Conservation (phyloP, 1,140 invertebrate species). For the Trypoxylus dichotomus region DNA sequence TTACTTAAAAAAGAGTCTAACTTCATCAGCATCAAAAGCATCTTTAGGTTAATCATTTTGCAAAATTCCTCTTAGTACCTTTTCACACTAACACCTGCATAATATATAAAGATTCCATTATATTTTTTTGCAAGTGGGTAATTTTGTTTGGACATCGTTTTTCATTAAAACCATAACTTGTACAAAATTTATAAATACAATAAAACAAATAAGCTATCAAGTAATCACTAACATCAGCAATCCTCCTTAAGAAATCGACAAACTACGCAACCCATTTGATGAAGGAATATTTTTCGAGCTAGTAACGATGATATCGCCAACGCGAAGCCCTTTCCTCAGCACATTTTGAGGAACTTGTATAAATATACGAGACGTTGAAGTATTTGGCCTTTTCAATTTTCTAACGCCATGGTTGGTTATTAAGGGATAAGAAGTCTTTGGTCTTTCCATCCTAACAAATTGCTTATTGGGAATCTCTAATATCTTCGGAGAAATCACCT, state of each 20-base stretch:
- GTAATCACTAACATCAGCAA: background rate
- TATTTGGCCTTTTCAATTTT: slow-evolving; percentile 34
- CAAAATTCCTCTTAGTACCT: too few species aligned
- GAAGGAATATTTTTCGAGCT: slow-evolving; percentile 2
- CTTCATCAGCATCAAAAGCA: too few species aligned
- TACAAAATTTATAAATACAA: too few species aligned
- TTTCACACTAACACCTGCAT: too few species aligned
- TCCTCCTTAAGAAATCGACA: slow-evolving; percentile 38
- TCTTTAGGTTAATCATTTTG: too few species aligned
- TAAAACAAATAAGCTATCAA: too few species aligned
- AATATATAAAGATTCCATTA: too few species aligned
- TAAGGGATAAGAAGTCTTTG: slow-evolving; percentile 42
- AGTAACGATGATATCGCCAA: slow-evolving; percentile 36
- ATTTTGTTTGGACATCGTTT: too few species aligned
- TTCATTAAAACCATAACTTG: too few species aligned
- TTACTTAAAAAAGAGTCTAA: too few species aligned
- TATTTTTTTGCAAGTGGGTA: too few species aligned
- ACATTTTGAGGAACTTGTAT: slow-evolving; percentile 44
- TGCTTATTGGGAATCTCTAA: background rate
- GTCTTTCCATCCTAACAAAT: slow-evolving; percentile 35
- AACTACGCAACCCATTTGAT: slow-evolving; percentile 36
- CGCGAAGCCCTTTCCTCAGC: slow-evolving; percentile 42
- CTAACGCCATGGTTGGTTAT: slow-evolving; percentile 1
- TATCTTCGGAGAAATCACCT: background rate
- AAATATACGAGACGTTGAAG: slow-evolving; percentile 41